Evolutionary conservation across 2,113 vertebrate species (phyloP).

Genomic region (Shinisaurus crocodilurus): DNA sequence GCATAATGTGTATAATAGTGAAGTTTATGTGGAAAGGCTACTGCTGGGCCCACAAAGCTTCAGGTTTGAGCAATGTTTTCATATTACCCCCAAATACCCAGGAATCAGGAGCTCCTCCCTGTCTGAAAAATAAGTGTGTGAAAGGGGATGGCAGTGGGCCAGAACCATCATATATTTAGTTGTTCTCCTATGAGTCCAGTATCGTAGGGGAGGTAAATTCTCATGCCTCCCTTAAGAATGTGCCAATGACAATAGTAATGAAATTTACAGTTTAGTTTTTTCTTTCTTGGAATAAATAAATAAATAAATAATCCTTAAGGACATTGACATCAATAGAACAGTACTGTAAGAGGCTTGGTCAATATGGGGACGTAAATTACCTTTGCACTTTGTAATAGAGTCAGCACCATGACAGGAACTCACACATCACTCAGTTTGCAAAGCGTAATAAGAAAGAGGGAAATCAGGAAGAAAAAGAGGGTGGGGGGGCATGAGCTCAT

Average conservation of each 20-base stretch:
- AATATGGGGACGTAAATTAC: constrained; percentile 70
- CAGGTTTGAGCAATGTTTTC: not conserved
- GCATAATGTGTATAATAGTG: not conserved
- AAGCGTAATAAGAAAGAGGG: constrained; percentile 75
- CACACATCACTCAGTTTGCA: constrained; percentile 78
- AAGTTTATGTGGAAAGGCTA: not conserved
- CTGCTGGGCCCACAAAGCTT: not conserved
- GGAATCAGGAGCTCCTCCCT: constrained; percentile 1
- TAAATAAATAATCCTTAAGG: not conserved
- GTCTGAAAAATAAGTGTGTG: constrained; percentile 8
- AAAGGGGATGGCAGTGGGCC: not conserved
- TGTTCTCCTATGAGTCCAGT: not conserved
- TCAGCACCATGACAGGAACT: constrained; percentile 79
- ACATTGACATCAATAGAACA: constrained; percentile 61
- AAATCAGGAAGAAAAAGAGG: constrained; percentile 66
- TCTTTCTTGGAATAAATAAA: too few species aligned
- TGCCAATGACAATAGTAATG: constrained; percentile 36
- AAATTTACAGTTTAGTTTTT: constrained; percentile 57
- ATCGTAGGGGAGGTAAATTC: constrained; percentile 45
- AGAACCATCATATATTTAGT: constrained; percentile 10
- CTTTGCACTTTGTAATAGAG: constrained; percentile 80
- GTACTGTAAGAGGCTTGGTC: constrained; percentile 57
- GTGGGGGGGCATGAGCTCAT: constrained; percentile 63
- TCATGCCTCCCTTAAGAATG: constrained; percentile 39
- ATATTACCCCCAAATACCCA: not conserved